Evolutionary conservation across 2,797 vertebrate species (phyloP).

Genomic region (Loriculus beryllinus): DNA sequence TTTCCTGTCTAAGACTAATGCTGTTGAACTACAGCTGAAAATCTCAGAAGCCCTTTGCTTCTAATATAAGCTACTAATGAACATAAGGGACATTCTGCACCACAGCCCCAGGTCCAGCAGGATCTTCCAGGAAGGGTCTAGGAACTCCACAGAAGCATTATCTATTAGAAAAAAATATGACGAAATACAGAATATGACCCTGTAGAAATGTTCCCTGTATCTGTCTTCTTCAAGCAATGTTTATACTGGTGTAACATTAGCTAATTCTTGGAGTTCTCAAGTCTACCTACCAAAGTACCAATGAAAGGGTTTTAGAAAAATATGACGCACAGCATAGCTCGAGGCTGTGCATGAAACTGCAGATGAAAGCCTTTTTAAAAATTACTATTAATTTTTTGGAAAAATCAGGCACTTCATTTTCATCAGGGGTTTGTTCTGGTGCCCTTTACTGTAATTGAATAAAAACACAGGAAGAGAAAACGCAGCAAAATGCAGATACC

Average conservation of each 20-base stretch:
- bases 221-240: not conserved
- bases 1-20: not conserved
- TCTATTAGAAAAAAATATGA: not conserved
- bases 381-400: not conserved
- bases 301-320: not conserved
- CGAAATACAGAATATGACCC: not conserved
- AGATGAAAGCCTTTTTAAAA: not conserved
- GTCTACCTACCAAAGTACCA: not conserved
- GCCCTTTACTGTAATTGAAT: not conserved
- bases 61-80: constrained; percentile 4
- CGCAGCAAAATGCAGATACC: not conserved
- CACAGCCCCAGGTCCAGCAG: not conserved
- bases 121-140: not conserved
- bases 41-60: constrained; percentile 6
- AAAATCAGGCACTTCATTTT: not conserved
- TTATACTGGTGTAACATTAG: not conserved
- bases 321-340: not conserved
- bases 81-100: not conserved
- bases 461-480: not conserved
- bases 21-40: not conserved
- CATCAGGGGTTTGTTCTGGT: not conserved
- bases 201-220: not conserved
- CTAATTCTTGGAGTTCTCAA: constrained; percentile 14
- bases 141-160: not conserved
- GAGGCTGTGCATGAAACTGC: not conserved